Evolutionary conservation across 1,140 invertebrate species (phyloP), one percentile per base, ranked within the genome.

Genomic region (Phocides pigmalion): DNA sequence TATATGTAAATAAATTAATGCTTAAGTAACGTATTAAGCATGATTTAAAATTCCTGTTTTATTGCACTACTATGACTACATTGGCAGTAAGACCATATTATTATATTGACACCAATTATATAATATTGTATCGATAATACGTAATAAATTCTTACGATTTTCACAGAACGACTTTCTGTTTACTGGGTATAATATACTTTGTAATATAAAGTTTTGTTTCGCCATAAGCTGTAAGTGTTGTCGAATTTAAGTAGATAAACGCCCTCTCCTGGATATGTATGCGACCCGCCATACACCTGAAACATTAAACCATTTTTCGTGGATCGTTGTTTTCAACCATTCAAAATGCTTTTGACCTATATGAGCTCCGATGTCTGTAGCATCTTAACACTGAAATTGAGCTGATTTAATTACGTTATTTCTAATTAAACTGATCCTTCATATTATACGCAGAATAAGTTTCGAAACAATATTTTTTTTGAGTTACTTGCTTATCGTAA

Each of bases 231-330:
- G 92, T 99, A 99, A 0, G 98, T 98, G 92, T 99, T 99, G 92
- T 99, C 99, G 92, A 99, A 99, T 93, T 99, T 99, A 5, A 99
- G 93, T 82, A 99, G 92, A 92, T 99, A 99, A 32, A 99, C 97
- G 32, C 99, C 99, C 92, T 97, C 95, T 14, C 97, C 98, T 3
- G 99, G 99, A 92, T 99, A 99, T 17, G 95, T 93, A 91, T 99
- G 99, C 72, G 97, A 98, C 5, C 99, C 99, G 41, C 98, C 98
- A 82, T 99, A 99, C 0, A 99, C 98, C 93, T 99, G 98, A 81
- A 82, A 85, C 62, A 53, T 28, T 32, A 11, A 11, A 32, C 9
- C 9, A n/a, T 32, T 32, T 32, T 22, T 3, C 5, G 5, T 3
- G 20, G 2, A 5, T 22, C 2, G 20, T 5, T 3, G 20, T 5